Evolutionary conservation across 2,888 invertebrate genomes (phyloP).

Genomic region (Hedychridium roseum): DNA sequence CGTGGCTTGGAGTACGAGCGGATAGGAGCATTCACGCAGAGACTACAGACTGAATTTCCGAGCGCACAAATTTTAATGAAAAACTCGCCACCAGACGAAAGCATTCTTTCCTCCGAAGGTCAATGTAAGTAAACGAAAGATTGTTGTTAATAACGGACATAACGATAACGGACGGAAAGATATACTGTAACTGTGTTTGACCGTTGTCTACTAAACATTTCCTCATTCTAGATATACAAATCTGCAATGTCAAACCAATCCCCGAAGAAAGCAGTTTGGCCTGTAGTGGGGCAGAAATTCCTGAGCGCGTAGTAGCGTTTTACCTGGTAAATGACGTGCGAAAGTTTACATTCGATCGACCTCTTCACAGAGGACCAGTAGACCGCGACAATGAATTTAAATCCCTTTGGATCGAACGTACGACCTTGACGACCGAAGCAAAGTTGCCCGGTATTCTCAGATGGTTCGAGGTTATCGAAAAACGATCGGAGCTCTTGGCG

Average conservation of each 20-base stretch:
- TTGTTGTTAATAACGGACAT: too few relatives aligned
- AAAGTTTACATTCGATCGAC: slow-evolving; percentile 89
- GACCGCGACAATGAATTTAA: slow-evolving; percentile 97
- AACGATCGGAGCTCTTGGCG: slow-evolving; percentile 78
- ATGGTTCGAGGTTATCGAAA: slow-evolving; percentile 89
- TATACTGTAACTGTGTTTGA: too few relatives aligned
- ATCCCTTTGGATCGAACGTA: slow-evolving; percentile 94
- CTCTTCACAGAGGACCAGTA: slow-evolving; percentile 86
- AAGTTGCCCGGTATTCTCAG: slow-evolving; percentile 90
- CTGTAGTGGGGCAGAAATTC: slow-evolving; percentile 73
- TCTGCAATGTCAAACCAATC: slow-evolving; percentile 92
- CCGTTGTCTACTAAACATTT: background rate
- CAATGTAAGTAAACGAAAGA: slow-evolving; percentile 71
- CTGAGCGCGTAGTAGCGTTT: slow-evolving; percentile 87
- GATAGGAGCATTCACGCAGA: slow-evolving; percentile 91
- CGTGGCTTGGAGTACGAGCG: slow-evolving; percentile 95
- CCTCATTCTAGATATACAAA: slow-evolving; percentile 78
- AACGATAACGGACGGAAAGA: too few relatives aligned
- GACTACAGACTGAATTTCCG: slow-evolving; percentile 93
- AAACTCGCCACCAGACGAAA: slow-evolving; percentile 89
- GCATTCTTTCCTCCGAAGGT: slow-evolving; percentile 83
- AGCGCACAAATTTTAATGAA: slow-evolving; percentile 92
- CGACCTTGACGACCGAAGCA: slow-evolving; percentile 82
- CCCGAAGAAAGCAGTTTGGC: slow-evolving; percentile 72
- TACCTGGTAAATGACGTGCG: slow-evolving; percentile 92